Percentiles rank a stretch among this genome's conserved stretches.
Conservation (phyloP, 1,140 invertebrate genomes). For the Lanistes nyassanus region DNA sequence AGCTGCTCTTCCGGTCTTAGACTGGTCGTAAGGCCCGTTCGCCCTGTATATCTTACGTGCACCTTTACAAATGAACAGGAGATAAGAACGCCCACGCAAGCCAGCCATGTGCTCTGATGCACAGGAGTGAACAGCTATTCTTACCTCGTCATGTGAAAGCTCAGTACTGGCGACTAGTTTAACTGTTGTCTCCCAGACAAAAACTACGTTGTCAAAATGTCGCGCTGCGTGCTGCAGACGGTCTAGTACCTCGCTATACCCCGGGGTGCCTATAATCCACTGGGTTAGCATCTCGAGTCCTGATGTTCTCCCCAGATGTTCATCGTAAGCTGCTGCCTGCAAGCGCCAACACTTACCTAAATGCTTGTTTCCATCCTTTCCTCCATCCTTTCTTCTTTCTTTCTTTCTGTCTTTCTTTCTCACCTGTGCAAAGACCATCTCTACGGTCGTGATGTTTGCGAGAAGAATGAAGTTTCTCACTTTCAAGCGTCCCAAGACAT, state of each 20-base stretch:
- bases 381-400: background rate
- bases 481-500: background rate
- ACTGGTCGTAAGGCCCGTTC: too few species aligned
- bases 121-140: background rate
- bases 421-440: constrained; percentile 13
- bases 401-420: background rate
- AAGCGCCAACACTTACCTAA: background rate
- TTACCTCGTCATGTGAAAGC: too few species aligned
- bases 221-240: background rate
- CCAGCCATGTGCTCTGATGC: too few species aligned
- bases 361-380: background rate
- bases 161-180: background rate
- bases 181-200: background rate
- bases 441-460: background rate
- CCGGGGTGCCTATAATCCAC: constrained; percentile 12
- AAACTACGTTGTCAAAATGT: constrained; percentile 20
- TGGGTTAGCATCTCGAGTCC: constrained; percentile 16
- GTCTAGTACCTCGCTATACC: background rate
- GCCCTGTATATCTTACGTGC: too few species aligned
- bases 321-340: constrained; percentile 14
- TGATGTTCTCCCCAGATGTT: constrained; percentile 12
- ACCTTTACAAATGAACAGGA: too few species aligned
- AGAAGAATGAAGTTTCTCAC: background rate
- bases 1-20: too few species aligned
- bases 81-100: too few species aligned